Conservation (phyloP, 2,113 vertebrate species). For the Ammodytes marinus region DNA sequence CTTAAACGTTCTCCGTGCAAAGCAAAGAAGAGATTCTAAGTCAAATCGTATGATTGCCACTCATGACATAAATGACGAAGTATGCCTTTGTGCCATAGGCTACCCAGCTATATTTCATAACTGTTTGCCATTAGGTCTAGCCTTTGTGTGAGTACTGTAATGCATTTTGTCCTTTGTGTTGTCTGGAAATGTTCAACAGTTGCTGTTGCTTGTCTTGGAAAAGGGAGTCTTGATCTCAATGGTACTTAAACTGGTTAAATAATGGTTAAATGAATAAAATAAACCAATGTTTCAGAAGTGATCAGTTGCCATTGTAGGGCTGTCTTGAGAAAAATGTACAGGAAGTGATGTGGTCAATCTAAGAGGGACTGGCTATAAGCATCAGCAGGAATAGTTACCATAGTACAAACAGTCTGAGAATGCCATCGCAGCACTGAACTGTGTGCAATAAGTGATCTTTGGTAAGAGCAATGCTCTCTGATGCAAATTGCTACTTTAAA, state of each 20-base stretch:
- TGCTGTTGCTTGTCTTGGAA: too few relatives aligned
- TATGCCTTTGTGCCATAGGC: background rate
- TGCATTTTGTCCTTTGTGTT: too few relatives aligned
- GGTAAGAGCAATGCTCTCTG: too few relatives aligned
- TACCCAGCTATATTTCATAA: background rate
- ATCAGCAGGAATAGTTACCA: background rate
- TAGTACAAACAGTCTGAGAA: background rate
- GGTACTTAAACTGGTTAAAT: too few relatives aligned
- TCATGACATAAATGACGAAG: conserved; percentile 2
- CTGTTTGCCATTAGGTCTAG: background rate
- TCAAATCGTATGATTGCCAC: conserved; percentile 3
- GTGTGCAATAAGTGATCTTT: too few relatives aligned
- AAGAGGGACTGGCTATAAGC: background rate
- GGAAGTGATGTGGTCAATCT: background rate
- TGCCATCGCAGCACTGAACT: background rate
- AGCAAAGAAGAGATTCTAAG: conserved; percentile 20
- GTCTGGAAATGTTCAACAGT: too few relatives aligned
- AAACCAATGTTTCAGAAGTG: too few relatives aligned
- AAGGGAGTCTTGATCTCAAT: too few relatives aligned
- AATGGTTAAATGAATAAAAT: too few relatives aligned
- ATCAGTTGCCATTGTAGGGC: background rate
- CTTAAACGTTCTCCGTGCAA: conserved; percentile 19
- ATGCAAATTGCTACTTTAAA: conserved; percentile 10
- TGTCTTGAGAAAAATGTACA: background rate
- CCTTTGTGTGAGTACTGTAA: too few relatives aligned